These are phyloP conservation scores for Papilio demoleus DNA, from an alignment of 2,888 invertebrate species.

Conservation along the genomic window DNA sequence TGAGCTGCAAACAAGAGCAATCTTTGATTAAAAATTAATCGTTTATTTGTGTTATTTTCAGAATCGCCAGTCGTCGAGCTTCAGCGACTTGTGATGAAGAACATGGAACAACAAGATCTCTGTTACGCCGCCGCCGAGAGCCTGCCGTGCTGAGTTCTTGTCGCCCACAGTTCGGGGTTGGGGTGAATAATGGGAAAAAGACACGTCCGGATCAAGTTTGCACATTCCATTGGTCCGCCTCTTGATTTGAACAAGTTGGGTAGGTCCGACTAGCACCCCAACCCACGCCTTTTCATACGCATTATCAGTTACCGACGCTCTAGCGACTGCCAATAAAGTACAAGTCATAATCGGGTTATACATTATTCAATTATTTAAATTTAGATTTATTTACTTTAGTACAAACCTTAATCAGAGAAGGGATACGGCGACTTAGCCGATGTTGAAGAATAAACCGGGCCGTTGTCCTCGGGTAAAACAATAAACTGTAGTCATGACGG, in stretches of 20 bases:
- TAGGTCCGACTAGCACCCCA: conserved; percentile 70
- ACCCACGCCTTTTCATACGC: conserved; percentile 56
- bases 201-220: conserved; percentile 80
- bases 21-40: conserved; percentile 23
- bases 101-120: conserved; percentile 56
- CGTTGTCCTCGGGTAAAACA: conserved; percentile 72
- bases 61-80: conserved; percentile 52
- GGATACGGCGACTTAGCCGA: conserved; percentile 55
- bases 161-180: conserved; percentile 62
- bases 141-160: conserved; percentile 62
- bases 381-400: conserved; percentile 79
- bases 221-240: conserved; percentile 81
- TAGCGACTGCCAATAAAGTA: conserved; percentile 82
- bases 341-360: conserved; percentile 80
- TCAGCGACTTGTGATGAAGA: conserved; percentile 46
- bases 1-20: no score
- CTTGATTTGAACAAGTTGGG: conserved; percentile 63
- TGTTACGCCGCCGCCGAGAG: conserved; percentile 49
- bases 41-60: conserved; percentile 61
- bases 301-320: conserved; percentile 80
- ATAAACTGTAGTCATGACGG: conserved; percentile 91
- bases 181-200: conserved; percentile 82
- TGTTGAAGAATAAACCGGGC: conserved; percentile 62
- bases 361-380: conserved; percentile 69
- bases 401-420: conserved; percentile 69